phyloP scores from a whole-genome alignment of 2,888 invertebrate species.

The Diaperis boleti region DNA sequence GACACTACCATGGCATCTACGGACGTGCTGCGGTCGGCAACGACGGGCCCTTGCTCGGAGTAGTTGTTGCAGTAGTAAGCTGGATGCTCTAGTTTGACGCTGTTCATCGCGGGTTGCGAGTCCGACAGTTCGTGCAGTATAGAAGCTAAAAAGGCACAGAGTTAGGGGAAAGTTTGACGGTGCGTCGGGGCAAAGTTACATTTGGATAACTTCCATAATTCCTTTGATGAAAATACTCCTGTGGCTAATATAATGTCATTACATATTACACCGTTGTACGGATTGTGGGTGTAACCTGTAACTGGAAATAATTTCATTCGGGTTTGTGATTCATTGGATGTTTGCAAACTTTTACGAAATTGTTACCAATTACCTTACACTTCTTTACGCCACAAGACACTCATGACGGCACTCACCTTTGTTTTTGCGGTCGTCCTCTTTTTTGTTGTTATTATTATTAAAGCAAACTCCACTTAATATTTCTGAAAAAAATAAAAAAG shows the following conservation, averaged over 20 bases:
- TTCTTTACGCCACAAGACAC: conserved; percentile 14
- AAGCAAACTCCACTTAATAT: conserved; percentile 82
- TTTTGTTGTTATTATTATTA: conserved; percentile 72
- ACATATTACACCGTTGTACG: conserved; percentile 98
- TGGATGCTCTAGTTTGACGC: conserved; percentile 86
- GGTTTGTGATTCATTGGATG: conserved; percentile 32
- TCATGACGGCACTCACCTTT: conserved; percentile 71
- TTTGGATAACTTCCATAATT: conserved; percentile 98
- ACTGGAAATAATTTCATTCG: conserved; percentile 54
- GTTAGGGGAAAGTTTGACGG: conserved; percentile 46
- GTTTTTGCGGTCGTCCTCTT: conserved; percentile 81
- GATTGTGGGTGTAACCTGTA: conserved; percentile 91
- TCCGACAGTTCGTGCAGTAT: conserved; percentile 92
- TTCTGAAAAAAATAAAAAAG: conserved; percentile 70
- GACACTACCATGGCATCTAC: conserved; percentile 78
- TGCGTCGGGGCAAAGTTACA: conserved; percentile 59
- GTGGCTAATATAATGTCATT: conserved; percentile 99
- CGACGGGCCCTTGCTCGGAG: conserved; percentile 75
- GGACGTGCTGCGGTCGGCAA: conserved; percentile 65
- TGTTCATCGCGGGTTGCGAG: conserved; percentile 75
- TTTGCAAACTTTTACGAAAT: conserved; percentile 46
- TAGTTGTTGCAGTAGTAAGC: conserved; percentile 87
- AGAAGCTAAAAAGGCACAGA: conserved; percentile 78
- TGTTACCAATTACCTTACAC: conserved; percentile 51
- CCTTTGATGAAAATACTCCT: conserved; percentile 99